These are phyloP conservation scores for Sphecodes monilicornis DNA, from an alignment of 2,888 invertebrate species.

Conservation along the genomic window DNA sequence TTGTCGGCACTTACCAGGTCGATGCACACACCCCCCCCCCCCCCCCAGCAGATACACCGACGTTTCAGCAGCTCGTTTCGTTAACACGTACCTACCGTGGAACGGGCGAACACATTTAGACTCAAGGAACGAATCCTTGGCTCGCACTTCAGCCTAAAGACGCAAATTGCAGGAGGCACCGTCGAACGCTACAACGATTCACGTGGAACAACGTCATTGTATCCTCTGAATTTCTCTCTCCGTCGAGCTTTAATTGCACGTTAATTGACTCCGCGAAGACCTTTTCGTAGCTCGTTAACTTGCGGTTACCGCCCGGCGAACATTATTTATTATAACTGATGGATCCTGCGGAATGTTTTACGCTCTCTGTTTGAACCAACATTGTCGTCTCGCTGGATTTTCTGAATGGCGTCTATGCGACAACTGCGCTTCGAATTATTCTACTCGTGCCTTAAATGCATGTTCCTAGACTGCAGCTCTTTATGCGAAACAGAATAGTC, in stretches of 20 bases:
- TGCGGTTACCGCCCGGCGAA: constrained; percentile 9
- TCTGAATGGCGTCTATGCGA: not conserved
- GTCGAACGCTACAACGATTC: constrained; percentile 31
- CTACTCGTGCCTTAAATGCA: not conserved
- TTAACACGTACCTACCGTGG: constrained; percentile 33
- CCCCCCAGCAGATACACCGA: constrained; percentile 15
- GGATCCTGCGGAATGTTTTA: not conserved
- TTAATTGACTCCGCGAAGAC: constrained; percentile 33
- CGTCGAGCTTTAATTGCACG: constrained; percentile 32
- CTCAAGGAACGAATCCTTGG: constrained; percentile 41
- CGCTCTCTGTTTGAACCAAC: not conserved
- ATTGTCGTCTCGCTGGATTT: not conserved
- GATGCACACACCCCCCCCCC: constrained; percentile 16
- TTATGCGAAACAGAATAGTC: too few species aligned
- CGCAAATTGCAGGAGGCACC: constrained; percentile 40
- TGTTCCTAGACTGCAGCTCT: not conserved
- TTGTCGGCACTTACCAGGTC: constrained; percentile 36
- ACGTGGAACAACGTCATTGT: constrained; percentile 33
- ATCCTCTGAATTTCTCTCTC: constrained; percentile 15
- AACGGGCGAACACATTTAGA: constrained; percentile 5
- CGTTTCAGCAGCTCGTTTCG: constrained; percentile 53
- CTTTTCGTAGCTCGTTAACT: constrained; percentile 28
- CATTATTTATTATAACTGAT: constrained; percentile 17
- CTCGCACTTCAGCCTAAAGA: constrained; percentile 16
- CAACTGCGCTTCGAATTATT: not conserved